phyloP scores from a whole-genome alignment of 2,888 invertebrate species.

The Luperina nickerlii region DNA sequence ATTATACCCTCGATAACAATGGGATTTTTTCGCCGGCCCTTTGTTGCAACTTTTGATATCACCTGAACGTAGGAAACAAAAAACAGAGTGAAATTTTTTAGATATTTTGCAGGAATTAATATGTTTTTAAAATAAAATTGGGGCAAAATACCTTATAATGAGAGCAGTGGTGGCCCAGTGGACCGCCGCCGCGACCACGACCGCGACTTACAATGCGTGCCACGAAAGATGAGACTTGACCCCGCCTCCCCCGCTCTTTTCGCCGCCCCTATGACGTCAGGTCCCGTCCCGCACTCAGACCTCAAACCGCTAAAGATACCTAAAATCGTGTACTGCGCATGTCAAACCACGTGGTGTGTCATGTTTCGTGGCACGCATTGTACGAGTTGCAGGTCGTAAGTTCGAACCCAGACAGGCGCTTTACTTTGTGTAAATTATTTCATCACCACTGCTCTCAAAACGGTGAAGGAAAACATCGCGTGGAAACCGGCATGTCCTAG shows the following conservation, averaged over 20 bases:
- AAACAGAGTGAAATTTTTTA: constrained; percentile 46
- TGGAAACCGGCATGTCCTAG: neutral
- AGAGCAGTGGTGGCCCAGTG: neutral
- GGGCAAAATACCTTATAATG: neutral
- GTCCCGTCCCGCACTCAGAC: too few species aligned
- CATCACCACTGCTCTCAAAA: too few species aligned
- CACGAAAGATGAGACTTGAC: too few species aligned
- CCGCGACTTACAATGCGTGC: neutral
- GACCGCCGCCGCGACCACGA: too few species aligned
- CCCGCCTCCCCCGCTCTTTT: too few species aligned
- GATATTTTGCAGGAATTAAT: constrained; percentile 29
- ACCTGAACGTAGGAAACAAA: constrained; percentile 83
- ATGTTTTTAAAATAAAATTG: constrained; percentile 20
- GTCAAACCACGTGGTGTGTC: too few species aligned
- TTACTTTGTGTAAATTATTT: neutral
- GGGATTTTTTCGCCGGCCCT: constrained; percentile 89
- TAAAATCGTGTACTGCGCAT: too few species aligned
- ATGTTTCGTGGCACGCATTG: too few species aligned
- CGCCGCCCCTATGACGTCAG: too few species aligned
- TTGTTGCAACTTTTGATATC: constrained; percentile 90
- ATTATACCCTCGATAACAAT: constrained; percentile 91
- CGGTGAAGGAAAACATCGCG: neutral
- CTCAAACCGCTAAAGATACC: too few species aligned
- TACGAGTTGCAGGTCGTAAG: neutral
- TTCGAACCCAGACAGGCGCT: neutral